Evolutionary conservation across 1,140 invertebrate genomes (phyloP).

Genomic region (Diuraphis noxia): DNA sequence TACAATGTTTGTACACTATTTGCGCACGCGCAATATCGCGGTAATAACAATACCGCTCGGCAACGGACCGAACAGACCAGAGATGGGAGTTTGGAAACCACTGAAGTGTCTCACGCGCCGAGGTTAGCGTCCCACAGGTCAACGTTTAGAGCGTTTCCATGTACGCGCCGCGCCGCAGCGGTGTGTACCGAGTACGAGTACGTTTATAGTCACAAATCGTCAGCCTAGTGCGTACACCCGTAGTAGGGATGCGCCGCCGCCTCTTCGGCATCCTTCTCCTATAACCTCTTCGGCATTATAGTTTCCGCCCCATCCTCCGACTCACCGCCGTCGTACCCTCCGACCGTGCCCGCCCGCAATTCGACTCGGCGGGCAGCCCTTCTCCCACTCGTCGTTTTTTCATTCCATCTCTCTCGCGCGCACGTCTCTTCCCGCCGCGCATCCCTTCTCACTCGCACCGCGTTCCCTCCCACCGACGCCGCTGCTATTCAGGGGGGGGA

Average conservation of each 20-base stretch:
- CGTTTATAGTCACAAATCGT: background rate
- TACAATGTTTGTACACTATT: background rate
- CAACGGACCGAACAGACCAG: background rate
- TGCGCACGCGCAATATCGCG: background rate
- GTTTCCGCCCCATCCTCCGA: background rate
- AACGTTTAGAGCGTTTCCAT: constrained; percentile 26
- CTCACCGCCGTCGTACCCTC: background rate
- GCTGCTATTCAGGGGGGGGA: background rate
- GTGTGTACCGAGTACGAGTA: background rate
- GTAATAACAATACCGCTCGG: background rate
- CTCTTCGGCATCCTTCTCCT: constrained; percentile 2
- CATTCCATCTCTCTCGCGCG: background rate
- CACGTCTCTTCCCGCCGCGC: background rate
- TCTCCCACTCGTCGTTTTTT: background rate
- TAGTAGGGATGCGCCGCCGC: constrained; percentile 41
- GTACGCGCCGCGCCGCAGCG: background rate
- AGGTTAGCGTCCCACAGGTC: constrained; percentile 51
- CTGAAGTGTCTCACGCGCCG: constrained; percentile 48
- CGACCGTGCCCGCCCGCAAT: background rate
- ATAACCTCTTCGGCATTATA: background rate
- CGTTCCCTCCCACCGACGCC: background rate
- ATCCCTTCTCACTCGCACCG: background rate
- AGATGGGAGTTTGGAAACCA: constrained; percentile 14
- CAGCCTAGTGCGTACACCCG: background rate
- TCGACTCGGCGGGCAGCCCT: background rate